Base-by-base conservation (phyloP, 1,140 invertebrate genomes). In the Drosophila nikananu region DNA sequence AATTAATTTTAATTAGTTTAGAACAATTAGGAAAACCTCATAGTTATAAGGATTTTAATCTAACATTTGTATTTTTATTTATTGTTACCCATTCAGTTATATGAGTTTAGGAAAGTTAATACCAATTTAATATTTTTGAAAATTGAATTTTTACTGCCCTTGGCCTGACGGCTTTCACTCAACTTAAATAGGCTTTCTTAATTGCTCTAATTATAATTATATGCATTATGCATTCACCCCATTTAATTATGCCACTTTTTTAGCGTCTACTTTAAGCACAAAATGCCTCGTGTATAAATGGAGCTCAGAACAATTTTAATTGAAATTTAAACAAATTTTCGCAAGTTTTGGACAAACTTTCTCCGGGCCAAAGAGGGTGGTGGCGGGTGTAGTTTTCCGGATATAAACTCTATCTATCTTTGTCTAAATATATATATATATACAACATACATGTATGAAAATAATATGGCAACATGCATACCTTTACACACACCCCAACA, bases 401-500 rank as follows among this genome's bases (percentile, higher is more conserved):
- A 39, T 58, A 58, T 58, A 58, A 21, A 37, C 21, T 25, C 7
- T 42, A 15, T 57, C 52, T 54, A 21, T 23, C 19, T 37, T 4
- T 52, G 12, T 30, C 19, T 39, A 2, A 8, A 1, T 32, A 13
- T 21, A 27, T 39, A 8, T 30, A 19, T 52, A 13, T 19, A 7
- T 30, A 7, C 0, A 19, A 10, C 19, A 1, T 30, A 19, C 1
- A 52, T 65, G 35, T 65, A 42, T 66, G 42, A 30, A 37, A 74
- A 67, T 54, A 55, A 46, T 75, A 75, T 76, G 61, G 77, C 60
- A 68, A 71, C 64, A 48, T 82, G 61, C 63, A 76, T 48, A 62
- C 27, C 32, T 44, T 63, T 59, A 59, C 39, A 74, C 7, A 70
- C 41, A 32, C 12, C 19, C 39, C 25, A n/a, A 30, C 35, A 48